Conservation (phyloP, 1,140 invertebrate genomes). For the Cardiocondyla obscurior region DNA sequence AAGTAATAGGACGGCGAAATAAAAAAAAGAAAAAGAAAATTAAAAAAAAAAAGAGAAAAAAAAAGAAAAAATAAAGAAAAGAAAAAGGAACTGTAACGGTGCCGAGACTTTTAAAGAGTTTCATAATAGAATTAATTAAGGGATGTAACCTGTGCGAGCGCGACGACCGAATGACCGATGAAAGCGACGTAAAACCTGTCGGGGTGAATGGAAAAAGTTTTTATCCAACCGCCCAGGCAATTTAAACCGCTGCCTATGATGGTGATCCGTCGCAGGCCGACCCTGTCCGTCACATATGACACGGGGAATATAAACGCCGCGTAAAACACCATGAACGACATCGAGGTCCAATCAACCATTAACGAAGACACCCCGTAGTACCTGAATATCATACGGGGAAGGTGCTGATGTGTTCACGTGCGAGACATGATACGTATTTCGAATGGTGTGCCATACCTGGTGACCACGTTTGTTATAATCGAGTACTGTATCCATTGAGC, state of each 20-base stretch:
- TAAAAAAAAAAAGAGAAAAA: not conserved
- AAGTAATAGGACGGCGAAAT: not conserved
- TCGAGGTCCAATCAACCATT: slow-evolving; percentile 88
- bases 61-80: too few relatives aligned
- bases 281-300: slow-evolving; percentile 85
- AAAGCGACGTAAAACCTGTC: slow-evolving; percentile 87
- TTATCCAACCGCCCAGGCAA: slow-evolving; percentile 89
- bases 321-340: slow-evolving; percentile 90
- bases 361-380: slow-evolving; percentile 85
- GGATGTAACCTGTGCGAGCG: slow-evolving; percentile 85
- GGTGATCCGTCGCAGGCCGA: slow-evolving; percentile 78
- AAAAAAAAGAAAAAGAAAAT: not conserved
- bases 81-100: not conserved
- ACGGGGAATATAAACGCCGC: slow-evolving; percentile 89
- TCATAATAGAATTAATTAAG: slow-evolving; percentile 18
- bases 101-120: not conserved
- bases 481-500: slow-evolving; percentile 86
- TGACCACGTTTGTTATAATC: slow-evolving; percentile 84
- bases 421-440: not conserved
- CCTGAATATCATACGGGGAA: slow-evolving; percentile 58
- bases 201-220: slow-evolving; percentile 86
- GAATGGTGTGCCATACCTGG: slow-evolving; percentile 70
- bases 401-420: not conserved
- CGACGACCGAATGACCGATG: slow-evolving; percentile 88
- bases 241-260: slow-evolving; percentile 78